Percentiles rank a stretch among this genome's conserved stretches.
phyloP scores from a whole-genome alignment of 1,140 invertebrate genomes.

The Lepidostoma basale region DNA sequence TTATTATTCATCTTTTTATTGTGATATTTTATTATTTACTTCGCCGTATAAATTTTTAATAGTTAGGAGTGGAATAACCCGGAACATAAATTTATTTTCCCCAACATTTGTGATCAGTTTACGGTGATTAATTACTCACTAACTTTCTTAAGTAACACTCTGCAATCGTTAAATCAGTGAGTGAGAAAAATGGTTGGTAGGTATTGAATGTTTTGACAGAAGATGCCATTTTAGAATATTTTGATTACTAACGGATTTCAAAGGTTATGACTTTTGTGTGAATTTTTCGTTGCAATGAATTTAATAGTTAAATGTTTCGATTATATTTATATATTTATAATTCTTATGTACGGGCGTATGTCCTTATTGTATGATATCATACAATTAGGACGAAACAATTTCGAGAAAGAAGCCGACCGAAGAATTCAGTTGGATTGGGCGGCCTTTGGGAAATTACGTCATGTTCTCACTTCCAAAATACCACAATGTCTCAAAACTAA shows the following conservation, averaged over 20 bases:
- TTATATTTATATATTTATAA: too few relatives aligned
- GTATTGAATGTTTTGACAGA: background rate
- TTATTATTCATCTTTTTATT: conserved; percentile 29
- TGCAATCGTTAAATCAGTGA: background rate
- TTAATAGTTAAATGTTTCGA: too few relatives aligned
- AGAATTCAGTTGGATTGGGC: too few relatives aligned
- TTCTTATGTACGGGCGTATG: too few relatives aligned
- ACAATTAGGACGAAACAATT: too few relatives aligned
- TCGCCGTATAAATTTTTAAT: conserved; percentile 25
- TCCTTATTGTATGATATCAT: too few relatives aligned
- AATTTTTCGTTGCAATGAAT: too few relatives aligned
- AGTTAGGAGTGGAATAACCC: background rate
- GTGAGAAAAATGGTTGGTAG: background rate
- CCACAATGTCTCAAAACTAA: too few relatives aligned
- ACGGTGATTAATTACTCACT: conserved; percentile 13
- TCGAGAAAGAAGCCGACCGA: too few relatives aligned
- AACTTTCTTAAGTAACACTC: background rate
- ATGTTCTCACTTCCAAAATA: too few relatives aligned
- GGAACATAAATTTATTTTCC: background rate
- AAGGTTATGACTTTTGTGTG: background rate
- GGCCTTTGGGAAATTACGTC: too few relatives aligned
- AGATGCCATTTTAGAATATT: background rate
- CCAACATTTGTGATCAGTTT: background rate
- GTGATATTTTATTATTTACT: conserved; percentile 22
- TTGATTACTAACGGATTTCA: background rate